Evolutionary conservation across 2,888 invertebrate genomes (phyloP), one percentile per base, ranked within the genome.

Genomic region (Unio delphinus): DNA sequence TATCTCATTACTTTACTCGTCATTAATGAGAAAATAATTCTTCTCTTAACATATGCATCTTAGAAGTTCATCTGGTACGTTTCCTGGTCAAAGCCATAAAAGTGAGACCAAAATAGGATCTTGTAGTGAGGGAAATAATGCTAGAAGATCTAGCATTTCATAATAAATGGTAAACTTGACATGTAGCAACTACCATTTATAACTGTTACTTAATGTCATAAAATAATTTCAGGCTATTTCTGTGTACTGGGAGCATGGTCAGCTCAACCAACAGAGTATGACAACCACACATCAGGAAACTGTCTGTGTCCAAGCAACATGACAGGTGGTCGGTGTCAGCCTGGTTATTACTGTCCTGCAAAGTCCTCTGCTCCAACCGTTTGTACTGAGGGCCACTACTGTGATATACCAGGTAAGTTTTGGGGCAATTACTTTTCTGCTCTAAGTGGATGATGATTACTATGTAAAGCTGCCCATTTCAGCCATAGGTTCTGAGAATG

Each of bases 311-410:
- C 87, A 54, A 80, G 75, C 63, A 83, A 83, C 64, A 61, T 73
- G 8, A 89, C 88, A 0, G 89, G 89, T 7, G 87, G 88, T 17
- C 69, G 80, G 72, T 89, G 89, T 72, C 85, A 85, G 66, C 83
- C 83, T 15, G 86, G 87, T 6, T 76, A 79, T 63, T 83, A 80
- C 73, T 87, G 87, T 74, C 82, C 85, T 0, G 61, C 67, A 26
- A 86, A 85, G 4, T 86, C 86, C 5, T 69, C 72, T 64, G 81
- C 83, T 64, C 84, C 85, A n/a, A 83, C 80, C 6, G 70, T 74
- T 1, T 87, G 87, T 74, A 80, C 78, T 3, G 83, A 84, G 62
- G 89, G 89, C 8, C 67, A 57, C 57, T 87, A 85, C 75, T 87
- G 87, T 74, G 81, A 68, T 15, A 80, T 73, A 34, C 72, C 83